Evolutionary conservation across 2,888 invertebrate species (phyloP).

Genomic region (Drosophila villosipedis): DNA sequence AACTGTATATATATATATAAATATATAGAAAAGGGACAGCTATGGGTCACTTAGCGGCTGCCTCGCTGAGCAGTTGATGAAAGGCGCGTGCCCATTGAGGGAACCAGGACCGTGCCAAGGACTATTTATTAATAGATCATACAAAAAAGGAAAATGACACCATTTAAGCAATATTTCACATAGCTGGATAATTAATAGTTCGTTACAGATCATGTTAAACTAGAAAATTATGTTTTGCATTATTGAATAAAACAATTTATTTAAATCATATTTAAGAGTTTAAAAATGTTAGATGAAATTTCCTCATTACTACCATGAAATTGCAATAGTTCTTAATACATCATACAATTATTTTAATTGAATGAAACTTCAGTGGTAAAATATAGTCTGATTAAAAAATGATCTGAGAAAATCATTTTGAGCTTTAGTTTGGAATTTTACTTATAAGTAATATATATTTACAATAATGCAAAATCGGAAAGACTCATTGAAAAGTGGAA

Average conservation of each 20-base stretch:
- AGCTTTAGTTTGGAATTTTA: not conserved
- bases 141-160: not conserved
- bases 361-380: not conserved
- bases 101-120: constrained; percentile 5
- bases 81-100: constrained; percentile 58
- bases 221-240: not conserved
- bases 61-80: constrained; percentile 31
- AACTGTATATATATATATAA: not conserved
- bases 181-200: not conserved
- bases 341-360: not conserved
- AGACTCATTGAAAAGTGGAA: not conserved
- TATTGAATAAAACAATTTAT: not conserved
- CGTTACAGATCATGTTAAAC: not conserved
- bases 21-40: constrained; percentile 25
- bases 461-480: not conserved
- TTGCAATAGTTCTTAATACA: not conserved
- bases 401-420: not conserved
- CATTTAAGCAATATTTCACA: not conserved
- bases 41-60: constrained; percentile 51
- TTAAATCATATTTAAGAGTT: not conserved
- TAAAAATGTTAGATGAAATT: not conserved
- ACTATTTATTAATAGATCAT: constrained; percentile 14
- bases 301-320: not conserved
- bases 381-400: not conserved
- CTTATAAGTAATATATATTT: not conserved